Evolutionary conservation across 2,113 vertebrate species (phyloP).

Genomic region (Malurus melanocephalus): DNA sequence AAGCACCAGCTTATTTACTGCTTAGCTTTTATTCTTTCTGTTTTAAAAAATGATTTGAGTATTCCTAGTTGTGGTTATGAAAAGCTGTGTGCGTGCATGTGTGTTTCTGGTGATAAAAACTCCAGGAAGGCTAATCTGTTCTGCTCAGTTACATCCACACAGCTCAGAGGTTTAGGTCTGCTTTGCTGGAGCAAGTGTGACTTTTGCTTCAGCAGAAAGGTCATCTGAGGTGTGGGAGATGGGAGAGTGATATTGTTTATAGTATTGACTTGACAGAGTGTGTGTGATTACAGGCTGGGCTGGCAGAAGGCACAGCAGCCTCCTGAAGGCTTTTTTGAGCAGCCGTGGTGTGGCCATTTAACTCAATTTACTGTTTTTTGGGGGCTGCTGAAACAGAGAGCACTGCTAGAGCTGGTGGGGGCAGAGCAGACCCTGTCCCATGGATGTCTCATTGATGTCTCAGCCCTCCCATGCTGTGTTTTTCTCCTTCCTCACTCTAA

Average conservation of each 20-base stretch:
- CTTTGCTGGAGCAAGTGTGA: background rate
- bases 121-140: background rate
- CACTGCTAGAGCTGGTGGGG: fast-evolving
- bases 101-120: background rate
- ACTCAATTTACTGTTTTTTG: fast-evolving
- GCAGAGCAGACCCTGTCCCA: background rate
- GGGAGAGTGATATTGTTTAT: background rate
- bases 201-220: background rate
- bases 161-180: background rate
- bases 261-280: background rate
- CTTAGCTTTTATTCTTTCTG: background rate
- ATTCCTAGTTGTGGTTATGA: background rate
- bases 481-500: background rate
- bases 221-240: background rate
- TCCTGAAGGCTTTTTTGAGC: background rate
- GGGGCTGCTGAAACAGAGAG: background rate
- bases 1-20: background rate
- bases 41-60: background rate
- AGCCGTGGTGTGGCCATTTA: background rate
- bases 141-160: background rate
- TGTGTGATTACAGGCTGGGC: background rate
- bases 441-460: fast-evolving
- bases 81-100: background rate
- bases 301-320: background rate
- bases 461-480: background rate